Percentiles rank a stretch among this genome's conserved stretches.
Evolutionary conservation across 2,797 vertebrate species (phyloP).

Genomic region (Myiothlypis chrysogaster): DNA sequence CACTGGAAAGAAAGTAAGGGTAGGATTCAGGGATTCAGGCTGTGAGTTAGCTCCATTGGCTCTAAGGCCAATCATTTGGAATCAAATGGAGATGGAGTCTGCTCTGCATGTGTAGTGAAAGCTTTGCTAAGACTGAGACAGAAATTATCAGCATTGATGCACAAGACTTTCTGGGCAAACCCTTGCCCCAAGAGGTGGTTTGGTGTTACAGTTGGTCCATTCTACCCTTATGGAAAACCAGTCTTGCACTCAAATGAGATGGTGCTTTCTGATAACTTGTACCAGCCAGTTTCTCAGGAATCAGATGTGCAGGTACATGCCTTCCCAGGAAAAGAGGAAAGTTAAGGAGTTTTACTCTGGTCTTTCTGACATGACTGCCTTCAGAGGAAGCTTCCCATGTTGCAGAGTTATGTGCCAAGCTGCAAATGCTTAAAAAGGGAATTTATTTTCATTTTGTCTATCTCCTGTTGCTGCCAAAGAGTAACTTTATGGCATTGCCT

Average conservation of each 20-base stretch:
- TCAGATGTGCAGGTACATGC: background rate
- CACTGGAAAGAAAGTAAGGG: background rate
- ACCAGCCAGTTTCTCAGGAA: background rate
- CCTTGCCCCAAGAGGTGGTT: fast-evolving
- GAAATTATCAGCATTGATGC: background rate
- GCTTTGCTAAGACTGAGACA: background rate
- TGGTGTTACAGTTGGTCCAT: background rate
- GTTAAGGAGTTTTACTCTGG: background rate
- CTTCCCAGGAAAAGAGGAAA: background rate
- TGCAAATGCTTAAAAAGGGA: fast-evolving
- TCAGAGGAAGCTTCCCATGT: fast-evolving
- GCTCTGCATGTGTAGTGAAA: background rate
- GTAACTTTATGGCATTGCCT: background rate
- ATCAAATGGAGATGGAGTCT: background rate
- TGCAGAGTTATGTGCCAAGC: fast-evolving
- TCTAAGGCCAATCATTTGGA: background rate
- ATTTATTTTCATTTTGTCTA: background rate
- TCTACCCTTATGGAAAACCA: fast-evolving
- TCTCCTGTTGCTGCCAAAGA: background rate
- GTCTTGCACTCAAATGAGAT: background rate
- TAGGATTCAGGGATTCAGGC: background rate
- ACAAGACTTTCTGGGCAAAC: background rate
- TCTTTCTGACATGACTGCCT: background rate
- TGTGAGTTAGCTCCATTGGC: background rate
- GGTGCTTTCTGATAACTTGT: background rate